Conservation (phyloP, 2,797 vertebrate genomes). For the Coregonus sp. region DNA sequence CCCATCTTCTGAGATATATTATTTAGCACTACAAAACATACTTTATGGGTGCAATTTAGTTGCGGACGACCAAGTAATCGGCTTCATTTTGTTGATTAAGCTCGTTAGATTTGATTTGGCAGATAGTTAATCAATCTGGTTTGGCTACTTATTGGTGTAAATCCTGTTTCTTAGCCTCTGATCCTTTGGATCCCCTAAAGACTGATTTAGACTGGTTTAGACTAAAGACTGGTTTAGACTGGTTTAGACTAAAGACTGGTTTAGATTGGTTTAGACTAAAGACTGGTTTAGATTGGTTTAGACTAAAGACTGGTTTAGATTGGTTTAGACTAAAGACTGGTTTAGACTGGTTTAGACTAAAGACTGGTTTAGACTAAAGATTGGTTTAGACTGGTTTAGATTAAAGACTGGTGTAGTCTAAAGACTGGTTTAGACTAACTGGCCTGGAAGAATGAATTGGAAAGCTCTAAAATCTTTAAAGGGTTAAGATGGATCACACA, state of each 20-base stretch:
- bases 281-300: too few relatives aligned
- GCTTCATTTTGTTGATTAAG: slow-evolving; percentile 16
- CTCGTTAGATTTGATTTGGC: slow-evolving; percentile 26
- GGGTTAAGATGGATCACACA: neutral
- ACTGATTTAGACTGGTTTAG: neutral
- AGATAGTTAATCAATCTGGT: slow-evolving; percentile 33
- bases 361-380: too few relatives aligned
- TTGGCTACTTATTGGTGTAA: slow-evolving; percentile 40
- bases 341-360: too few relatives aligned
- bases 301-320: too few relatives aligned
- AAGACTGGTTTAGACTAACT: slow-evolving; percentile 7
- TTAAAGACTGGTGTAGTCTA: too few relatives aligned
- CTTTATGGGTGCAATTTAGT: slow-evolving; percentile 19
- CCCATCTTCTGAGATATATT: neutral
- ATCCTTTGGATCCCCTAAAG: slow-evolving; percentile 25
- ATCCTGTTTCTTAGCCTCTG: slow-evolving; percentile 27
- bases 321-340: too few relatives aligned
- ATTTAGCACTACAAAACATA: neutral
- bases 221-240: too few relatives aligned
- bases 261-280: too few relatives aligned
- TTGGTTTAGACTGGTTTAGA: too few relatives aligned
- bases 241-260: too few relatives aligned
- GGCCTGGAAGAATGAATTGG: slow-evolving; percentile 22
- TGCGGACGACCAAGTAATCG: slow-evolving; percentile 39
- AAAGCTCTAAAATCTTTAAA: slow-evolving; percentile 24